A percentile compares a stretch with the other conserved stretches of the same genome.
Evolutionary conservation across 1,140 invertebrate genomes (phyloP).

Genomic region (Drosophila trapezifrons): DNA sequence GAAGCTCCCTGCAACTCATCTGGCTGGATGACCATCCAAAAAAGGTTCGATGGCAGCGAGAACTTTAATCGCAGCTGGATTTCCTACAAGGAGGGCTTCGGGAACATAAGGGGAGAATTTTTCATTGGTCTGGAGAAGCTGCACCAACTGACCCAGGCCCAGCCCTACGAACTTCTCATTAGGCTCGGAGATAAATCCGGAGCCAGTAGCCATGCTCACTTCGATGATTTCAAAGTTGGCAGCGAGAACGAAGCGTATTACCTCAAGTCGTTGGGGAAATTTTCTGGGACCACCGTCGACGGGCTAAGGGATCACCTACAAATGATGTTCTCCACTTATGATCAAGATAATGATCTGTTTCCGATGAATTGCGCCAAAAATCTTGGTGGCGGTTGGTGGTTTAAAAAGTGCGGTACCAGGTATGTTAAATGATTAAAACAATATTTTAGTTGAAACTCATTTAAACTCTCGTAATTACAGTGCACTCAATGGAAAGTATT

Average conservation of each 20-base stretch:
- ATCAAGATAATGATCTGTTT: neutral
- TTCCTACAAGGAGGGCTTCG: neutral
- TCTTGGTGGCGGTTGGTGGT: neutral
- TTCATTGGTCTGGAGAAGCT: neutral
- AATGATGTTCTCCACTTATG: neutral
- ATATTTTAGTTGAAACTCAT: too few relatives aligned
- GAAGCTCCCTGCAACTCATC: neutral
- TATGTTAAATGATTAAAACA: neutral
- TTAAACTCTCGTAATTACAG: neutral
- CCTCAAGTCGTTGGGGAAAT: neutral
- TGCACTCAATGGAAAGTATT: neutral
- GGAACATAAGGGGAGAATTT: neutral
- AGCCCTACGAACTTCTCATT: neutral
- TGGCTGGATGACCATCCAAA: conserved; percentile 5
- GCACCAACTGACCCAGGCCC: neutral
- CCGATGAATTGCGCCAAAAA: fast-evolving
- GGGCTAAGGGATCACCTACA: neutral
- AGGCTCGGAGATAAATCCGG: neutral
- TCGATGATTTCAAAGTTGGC: neutral
- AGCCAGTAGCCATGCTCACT: neutral
- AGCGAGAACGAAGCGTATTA: neutral
- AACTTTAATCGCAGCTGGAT: neutral
- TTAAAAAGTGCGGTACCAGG: neutral
- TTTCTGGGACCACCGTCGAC: neutral
- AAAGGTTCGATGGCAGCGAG: neutral